Percentiles rank a stretch among this genome's conserved stretches.
Conservation (phyloP, 2,797 vertebrate genomes). For the Gallinago nigripennis region DNA sequence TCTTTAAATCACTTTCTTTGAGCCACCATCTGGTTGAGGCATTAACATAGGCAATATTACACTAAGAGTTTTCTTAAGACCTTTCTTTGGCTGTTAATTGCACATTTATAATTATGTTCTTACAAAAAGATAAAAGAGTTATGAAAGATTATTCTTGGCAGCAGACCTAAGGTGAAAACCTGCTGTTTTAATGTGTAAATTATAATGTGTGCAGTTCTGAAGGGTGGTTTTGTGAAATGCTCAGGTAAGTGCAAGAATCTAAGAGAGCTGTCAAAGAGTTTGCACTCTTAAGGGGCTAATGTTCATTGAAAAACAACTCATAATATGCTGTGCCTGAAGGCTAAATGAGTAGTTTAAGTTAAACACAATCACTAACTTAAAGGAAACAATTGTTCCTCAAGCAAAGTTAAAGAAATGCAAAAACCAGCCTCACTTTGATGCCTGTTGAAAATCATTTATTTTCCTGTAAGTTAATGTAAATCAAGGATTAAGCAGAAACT, state of each 20-base stretch:
- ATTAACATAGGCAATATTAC: constrained; percentile 34
- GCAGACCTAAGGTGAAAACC: constrained; percentile 70
- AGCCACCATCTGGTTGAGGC: constrained; percentile 37
- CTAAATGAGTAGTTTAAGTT: constrained; percentile 58
- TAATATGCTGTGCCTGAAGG: constrained; percentile 65
- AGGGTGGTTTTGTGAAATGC: constrained; percentile 62
- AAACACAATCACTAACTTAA: constrained; percentile 56
- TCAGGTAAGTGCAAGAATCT: constrained; percentile 59
- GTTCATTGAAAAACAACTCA: constrained; percentile 59
- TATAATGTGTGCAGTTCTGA: constrained; percentile 69
- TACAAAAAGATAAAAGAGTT: constrained; percentile 68
- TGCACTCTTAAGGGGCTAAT: constrained; percentile 37
- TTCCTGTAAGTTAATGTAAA: constrained; percentile 69
- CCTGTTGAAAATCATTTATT: constrained; percentile 66
- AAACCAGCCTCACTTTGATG: constrained; percentile 52
- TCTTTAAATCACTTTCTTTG: constrained; percentile 19
- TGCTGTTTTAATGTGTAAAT: constrained; percentile 76
- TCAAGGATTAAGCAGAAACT: constrained; percentile 67
- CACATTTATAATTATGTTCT: constrained; percentile 73
- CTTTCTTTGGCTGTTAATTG: constrained; percentile 64
- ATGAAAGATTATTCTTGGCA: constrained; percentile 73
- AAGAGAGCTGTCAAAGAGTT: constrained; percentile 67
- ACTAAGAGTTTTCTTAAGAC: constrained; percentile 50
- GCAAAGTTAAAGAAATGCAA: constrained; percentile 24
- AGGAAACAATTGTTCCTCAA: constrained; percentile 55